Conservation (phyloP, 1,140 invertebrate species). For the Sitophilus oryzae region DNA sequence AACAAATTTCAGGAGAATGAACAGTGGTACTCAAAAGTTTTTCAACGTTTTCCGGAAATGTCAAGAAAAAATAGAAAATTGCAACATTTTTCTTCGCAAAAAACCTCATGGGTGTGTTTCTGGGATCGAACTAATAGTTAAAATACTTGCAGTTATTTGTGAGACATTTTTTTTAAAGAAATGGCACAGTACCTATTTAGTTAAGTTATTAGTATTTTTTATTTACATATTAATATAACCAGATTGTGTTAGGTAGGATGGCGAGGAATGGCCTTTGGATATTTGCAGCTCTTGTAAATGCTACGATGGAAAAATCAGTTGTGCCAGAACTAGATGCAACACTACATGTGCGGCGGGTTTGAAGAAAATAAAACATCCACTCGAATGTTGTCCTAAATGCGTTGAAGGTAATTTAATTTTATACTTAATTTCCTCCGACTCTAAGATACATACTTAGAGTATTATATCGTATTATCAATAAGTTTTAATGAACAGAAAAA, state of each 20-base stretch:
- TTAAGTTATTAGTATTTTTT: too few species aligned
- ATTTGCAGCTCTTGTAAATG: conserved; percentile 82
- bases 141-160: too few species aligned
- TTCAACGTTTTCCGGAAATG: too few species aligned
- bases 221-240: conserved; percentile 22
- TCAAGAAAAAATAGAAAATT: too few species aligned
- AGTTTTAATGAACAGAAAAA: background rate
- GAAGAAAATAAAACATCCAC: conserved; percentile 60
- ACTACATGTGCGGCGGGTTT: conserved; percentile 66
- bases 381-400: conserved; percentile 82
- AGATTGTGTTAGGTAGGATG: conserved; percentile 58
- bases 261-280: conserved; percentile 78
- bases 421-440: background rate
- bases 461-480: background rate
- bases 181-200: too few species aligned
- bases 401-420: conserved; percentile 57
- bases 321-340: conserved; percentile 69
- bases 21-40: too few species aligned
- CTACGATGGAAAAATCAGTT: conserved; percentile 69
- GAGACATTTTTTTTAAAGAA: too few species aligned
- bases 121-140: too few species aligned
- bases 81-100: too few species aligned
- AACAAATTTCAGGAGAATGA: too few species aligned
- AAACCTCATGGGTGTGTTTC: too few species aligned
- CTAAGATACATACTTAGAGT: background rate